Percentiles rank a stretch among this genome's conserved stretches.
Conservation (phyloP, 92 coral and sea anemone species). For the Pocillopora grandis region DNA sequence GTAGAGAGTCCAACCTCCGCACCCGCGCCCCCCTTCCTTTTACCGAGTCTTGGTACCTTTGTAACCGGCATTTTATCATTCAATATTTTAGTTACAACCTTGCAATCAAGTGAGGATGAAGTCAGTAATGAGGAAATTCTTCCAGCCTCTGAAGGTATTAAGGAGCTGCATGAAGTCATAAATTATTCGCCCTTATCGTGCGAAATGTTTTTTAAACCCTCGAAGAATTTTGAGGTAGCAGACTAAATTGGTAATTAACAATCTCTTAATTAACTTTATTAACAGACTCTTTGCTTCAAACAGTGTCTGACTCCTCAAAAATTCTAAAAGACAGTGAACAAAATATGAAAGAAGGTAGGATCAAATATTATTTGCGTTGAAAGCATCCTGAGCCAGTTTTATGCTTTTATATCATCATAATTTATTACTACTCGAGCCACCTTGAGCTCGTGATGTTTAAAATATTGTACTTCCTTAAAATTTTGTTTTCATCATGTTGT, state of each 20-base stretch:
- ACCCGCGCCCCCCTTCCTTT: no score
- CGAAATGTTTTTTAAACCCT: no score
- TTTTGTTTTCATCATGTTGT: background rate
- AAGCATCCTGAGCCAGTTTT: background rate
- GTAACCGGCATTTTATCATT: background rate
- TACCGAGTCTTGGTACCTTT: background rate
- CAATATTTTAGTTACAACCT: background rate
- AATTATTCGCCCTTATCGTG: no score
- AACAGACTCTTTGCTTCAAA: conserved; percentile 30
- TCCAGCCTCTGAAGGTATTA: conserved; percentile 34
- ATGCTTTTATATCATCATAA: background rate
- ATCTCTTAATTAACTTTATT: background rate
- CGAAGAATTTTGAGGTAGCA: no score
- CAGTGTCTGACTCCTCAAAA: conserved; percentile 28
- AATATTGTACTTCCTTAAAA: no score
- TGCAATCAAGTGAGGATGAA: conserved; percentile 7
- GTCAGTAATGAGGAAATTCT: conserved; percentile 16
- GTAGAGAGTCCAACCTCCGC: no score
- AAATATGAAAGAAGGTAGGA: conserved; percentile 4
- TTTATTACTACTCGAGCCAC: no score
- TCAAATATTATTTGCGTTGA: background rate
- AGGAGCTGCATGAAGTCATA: background rate
- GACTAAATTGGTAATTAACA: background rate
- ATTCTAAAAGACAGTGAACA: conserved; percentile 10
- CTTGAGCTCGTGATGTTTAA: no score